phyloP scores from a whole-genome alignment of 2,797 vertebrate genomes.

The Columba guinea region DNA sequence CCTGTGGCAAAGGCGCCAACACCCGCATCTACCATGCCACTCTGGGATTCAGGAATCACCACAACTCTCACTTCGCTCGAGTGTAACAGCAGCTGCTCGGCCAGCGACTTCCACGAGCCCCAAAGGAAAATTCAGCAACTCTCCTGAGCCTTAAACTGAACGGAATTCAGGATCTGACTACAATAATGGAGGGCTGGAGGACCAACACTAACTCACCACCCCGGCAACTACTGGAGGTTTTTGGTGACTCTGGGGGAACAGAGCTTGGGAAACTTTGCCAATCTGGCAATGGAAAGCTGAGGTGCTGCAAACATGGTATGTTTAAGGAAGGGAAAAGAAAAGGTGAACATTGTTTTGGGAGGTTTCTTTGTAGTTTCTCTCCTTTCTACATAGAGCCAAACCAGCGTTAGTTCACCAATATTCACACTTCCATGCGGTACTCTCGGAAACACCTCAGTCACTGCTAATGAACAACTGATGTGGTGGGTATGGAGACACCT shows the following conservation, averaged over 20 bases:
- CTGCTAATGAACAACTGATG: neutral
- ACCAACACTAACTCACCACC: neutral
- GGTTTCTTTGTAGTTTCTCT: neutral
- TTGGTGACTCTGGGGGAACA: neutral
- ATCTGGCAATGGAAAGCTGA: neutral
- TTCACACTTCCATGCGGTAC: neutral
- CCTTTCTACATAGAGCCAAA: neutral
- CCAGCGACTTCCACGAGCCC: neutral
- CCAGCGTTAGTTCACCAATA: neutral
- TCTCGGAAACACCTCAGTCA: neutral
- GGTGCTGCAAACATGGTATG: accelerated
- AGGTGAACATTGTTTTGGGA: neutral
- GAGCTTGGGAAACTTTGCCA: neutral
- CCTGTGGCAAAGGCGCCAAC: neutral
- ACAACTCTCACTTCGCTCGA: neutral
- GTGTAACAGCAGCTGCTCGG: neutral
- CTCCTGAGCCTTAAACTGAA: neutral
- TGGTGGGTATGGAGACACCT: neutral
- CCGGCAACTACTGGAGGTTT: neutral
- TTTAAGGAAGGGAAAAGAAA: no score
- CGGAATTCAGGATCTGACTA: neutral
- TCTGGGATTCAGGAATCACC: neutral
- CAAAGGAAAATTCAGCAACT: neutral
- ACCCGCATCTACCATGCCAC: accelerated
- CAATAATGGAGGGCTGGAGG: neutral